Conservation (phyloP, 1,140 invertebrate species). For the Cepaea nemoralis region DNA sequence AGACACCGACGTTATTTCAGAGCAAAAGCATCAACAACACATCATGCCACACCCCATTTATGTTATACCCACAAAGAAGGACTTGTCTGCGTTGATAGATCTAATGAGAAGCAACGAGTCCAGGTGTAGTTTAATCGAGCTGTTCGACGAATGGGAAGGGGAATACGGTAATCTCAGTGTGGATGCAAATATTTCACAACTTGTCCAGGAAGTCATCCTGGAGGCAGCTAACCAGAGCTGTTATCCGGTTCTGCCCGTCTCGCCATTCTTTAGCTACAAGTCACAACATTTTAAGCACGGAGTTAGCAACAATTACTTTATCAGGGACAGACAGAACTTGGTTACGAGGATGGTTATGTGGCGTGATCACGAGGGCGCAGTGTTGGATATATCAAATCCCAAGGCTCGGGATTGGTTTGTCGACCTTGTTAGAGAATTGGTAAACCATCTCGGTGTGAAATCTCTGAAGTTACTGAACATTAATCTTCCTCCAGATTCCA, state of each 20-base stretch:
- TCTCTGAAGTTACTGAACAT: constrained; percentile 48
- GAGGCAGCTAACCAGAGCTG: constrained; percentile 30
- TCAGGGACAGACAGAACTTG: constrained; percentile 46
- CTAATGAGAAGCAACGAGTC: constrained; percentile 22
- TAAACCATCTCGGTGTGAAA: constrained; percentile 37
- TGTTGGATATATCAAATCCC: constrained; percentile 47
- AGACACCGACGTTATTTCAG: constrained; percentile 24
- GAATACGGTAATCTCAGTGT: constrained; percentile 45
- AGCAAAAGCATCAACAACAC: constrained; percentile 12
- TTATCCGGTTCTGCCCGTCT: constrained; percentile 44
- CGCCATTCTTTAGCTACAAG: constrained; percentile 50
- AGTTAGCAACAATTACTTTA: constrained; percentile 42
- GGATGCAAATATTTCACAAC: neutral
- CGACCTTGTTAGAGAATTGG: constrained; percentile 21
- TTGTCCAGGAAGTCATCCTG: constrained; percentile 26
- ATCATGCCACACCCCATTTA: constrained; percentile 40
- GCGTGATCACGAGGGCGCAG: constrained; percentile 47
- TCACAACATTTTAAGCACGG: constrained; percentile 47
- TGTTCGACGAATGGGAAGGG: constrained; percentile 45
- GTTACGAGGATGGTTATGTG: constrained; percentile 48
- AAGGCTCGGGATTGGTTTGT: constrained; percentile 44
- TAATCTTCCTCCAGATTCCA: constrained; percentile 42
- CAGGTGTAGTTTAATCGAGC: constrained; percentile 42
- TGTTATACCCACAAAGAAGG: constrained; percentile 14
- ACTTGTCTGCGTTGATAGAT: constrained; percentile 30